These are phyloP conservation scores for Eufriesea mexicana DNA, from an alignment of 1,140 invertebrate species.

Conservation along the genomic window DNA sequence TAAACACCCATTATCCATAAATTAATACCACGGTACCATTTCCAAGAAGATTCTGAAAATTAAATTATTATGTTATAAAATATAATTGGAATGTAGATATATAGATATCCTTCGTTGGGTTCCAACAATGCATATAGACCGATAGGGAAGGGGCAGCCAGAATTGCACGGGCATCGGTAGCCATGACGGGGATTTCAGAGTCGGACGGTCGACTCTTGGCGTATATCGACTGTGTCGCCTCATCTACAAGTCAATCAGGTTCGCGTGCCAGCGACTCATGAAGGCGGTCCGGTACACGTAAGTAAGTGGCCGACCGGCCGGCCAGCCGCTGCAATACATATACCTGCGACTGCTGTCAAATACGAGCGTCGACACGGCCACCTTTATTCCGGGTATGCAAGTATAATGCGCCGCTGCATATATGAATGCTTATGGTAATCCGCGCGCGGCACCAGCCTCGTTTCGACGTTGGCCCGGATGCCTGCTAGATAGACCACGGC, in stretches of 20 bases:
- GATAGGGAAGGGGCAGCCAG: conserved; percentile 22
- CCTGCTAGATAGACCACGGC: conserved; percentile 70
- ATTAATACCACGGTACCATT: too few species aligned
- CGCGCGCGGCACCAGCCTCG: conserved; percentile 72
- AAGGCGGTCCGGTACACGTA: conserved; percentile 67
- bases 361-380: conserved; percentile 63
- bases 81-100: neutral
- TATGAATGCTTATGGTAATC: conserved; percentile 82
- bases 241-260: conserved; percentile 83
- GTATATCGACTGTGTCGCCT: conserved; percentile 81
- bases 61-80: too few species aligned
- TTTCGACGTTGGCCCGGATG: conserved; percentile 69
- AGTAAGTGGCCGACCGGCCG: conserved; percentile 64
- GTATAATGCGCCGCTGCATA: conserved; percentile 79
- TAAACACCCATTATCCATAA: too few species aligned
- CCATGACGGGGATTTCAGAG: conserved; percentile 34
- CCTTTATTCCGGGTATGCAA: conserved; percentile 76
- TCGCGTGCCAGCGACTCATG: conserved; percentile 79
- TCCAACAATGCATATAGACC: conserved; percentile 9
- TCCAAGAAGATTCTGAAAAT: too few species aligned
- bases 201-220: conserved; percentile 60
- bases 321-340: conserved; percentile 54
- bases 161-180: conserved; percentile 20
- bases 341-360: conserved; percentile 44
- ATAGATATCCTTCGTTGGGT: neutral